Evolutionary conservation across 2,113 vertebrate species (phyloP).

Genomic region (Rattus rattus): DNA sequence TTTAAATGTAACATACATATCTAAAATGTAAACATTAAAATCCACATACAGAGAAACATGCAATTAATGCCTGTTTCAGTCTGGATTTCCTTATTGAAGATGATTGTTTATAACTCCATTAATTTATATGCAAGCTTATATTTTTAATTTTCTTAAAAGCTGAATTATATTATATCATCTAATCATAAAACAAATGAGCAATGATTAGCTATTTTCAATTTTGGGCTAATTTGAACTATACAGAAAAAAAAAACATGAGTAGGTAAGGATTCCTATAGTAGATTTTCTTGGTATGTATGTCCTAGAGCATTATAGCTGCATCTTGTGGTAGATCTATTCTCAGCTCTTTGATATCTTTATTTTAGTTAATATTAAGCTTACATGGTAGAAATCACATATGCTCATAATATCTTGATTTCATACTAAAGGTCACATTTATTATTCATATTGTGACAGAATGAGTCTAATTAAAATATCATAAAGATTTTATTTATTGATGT

Average conservation of each 20-base stretch:
- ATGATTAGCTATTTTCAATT: background rate
- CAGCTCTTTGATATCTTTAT: background rate
- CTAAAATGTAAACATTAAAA: background rate
- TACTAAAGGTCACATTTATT: conserved; percentile 75
- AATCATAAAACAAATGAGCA: background rate
- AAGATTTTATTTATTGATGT: conserved; percentile 81
- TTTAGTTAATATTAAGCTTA: conserved; percentile 55
- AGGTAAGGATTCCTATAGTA: background rate
- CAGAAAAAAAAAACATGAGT: too few relatives aligned
- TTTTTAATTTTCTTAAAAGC: background rate
- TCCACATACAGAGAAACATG: background rate
- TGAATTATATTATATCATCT: background rate
- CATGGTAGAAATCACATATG: conserved; percentile 55
- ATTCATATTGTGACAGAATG: conserved; percentile 62
- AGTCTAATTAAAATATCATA: conserved; percentile 80
- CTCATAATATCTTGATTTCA: conserved; percentile 18
- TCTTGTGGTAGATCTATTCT: background rate
- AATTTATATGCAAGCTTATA: background rate
- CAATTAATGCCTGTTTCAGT: background rate
- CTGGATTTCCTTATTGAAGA: background rate
- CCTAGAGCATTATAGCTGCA: background rate
- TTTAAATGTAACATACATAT: background rate
- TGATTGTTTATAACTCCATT: background rate
- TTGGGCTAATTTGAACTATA: background rate
- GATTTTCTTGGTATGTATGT: background rate